Conservation (phyloP, 1,140 invertebrate genomes). For the Philopotamus ludificatus region DNA sequence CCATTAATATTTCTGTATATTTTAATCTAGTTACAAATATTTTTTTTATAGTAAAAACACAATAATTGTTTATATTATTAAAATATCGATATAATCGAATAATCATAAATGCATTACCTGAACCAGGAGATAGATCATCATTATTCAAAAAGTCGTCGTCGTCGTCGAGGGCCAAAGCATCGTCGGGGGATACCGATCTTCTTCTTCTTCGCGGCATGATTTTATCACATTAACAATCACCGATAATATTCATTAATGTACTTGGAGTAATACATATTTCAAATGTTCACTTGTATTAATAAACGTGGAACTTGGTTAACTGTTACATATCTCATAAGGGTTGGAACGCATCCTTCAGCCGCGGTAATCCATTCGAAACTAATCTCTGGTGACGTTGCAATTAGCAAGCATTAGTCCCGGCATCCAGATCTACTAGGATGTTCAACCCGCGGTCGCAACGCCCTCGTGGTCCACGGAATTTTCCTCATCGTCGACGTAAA, state of each 20-base stretch:
- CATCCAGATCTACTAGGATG: background rate
- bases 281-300: background rate
- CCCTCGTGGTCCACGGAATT: background rate
- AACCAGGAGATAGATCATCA: constrained; percentile 35
- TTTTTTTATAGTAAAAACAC: background rate
- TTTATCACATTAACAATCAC: background rate
- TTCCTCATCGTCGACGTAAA: too few relatives aligned
- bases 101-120: constrained; percentile 18
- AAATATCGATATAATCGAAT: background rate
- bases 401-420: constrained; percentile 32
- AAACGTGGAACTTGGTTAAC: background rate
- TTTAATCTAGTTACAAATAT: too few relatives aligned
- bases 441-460: background rate
- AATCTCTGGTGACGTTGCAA: constrained; percentile 39
- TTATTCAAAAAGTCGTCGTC: constrained; percentile 35
- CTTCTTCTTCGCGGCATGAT: constrained; percentile 36
- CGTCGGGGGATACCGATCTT: constrained; percentile 31
- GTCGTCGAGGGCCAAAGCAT: constrained; percentile 31
- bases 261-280: too few relatives aligned
- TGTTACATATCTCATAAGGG: background rate
- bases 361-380: constrained; percentile 36
- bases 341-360: background rate
- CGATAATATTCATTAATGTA: background rate
- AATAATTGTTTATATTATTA: too few relatives aligned
- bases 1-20: too few relatives aligned